Percentiles rank a stretch among this genome's conserved stretches.
Conservation (phyloP, 2,888 invertebrate species). For the Ceramica pisi region DNA sequence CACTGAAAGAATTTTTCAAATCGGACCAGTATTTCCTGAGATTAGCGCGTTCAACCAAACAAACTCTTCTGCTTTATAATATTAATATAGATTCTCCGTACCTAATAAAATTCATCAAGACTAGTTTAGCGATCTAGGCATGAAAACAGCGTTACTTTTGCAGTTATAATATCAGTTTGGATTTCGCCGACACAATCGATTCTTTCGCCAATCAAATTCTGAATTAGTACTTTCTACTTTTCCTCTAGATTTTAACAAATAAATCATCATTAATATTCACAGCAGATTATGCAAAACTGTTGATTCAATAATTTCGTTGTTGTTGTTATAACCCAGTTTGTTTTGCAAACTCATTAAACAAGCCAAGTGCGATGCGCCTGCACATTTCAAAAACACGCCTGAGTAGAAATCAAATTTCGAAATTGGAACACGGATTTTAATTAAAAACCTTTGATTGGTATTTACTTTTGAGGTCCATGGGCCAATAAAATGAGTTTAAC, state of each 20-base stretch:
- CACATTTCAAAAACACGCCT: conserved; percentile 54
- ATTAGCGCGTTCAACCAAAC: too few relatives aligned
- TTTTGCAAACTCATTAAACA: conserved; percentile 70
- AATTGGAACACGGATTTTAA: conserved; percentile 53
- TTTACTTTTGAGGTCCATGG: conserved; percentile 23
- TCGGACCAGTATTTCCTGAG: too few relatives aligned
- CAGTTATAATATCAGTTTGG: neutral
- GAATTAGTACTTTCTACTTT: conserved; percentile 7
- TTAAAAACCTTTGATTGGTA: conserved; percentile 34
- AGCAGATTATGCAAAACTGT: conserved; percentile 61
- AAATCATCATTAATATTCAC: conserved; percentile 9
- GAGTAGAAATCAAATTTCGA: conserved; percentile 59
- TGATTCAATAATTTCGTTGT: conserved; percentile 63
- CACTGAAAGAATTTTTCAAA: too few relatives aligned
- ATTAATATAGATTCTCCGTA: neutral
- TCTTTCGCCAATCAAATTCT: neutral
- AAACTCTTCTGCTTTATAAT: too few relatives aligned
- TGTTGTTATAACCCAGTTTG: conserved; percentile 80
- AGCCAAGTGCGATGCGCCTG: conserved; percentile 52
- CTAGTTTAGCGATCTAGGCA: too few relatives aligned
- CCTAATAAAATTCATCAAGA: neutral
- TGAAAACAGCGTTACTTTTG: neutral
- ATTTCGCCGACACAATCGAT: neutral
- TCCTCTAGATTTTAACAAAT: conserved; percentile 2
- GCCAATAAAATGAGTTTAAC: conserved; percentile 22